phyloP scores from a whole-genome alignment of 2,797 vertebrate species.

The Neosilurus hyrtlii region DNA sequence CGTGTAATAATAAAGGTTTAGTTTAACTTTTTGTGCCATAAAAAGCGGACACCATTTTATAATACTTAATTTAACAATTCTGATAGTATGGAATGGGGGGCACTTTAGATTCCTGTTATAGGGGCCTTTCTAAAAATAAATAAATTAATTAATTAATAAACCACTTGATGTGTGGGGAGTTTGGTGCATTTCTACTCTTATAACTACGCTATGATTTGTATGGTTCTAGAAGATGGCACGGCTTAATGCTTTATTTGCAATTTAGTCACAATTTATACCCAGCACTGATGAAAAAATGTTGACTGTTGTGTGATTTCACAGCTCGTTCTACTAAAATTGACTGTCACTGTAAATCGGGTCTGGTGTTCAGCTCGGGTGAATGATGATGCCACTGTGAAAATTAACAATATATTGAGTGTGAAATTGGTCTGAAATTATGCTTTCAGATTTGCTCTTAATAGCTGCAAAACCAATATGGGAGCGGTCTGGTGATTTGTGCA shows the following conservation, averaged over 20 bases:
- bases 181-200: not conserved
- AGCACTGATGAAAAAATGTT: not conserved
- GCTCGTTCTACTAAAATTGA: not conserved
- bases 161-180: no score
- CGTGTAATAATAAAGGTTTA: not conserved
- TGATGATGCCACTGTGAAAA: conserved; percentile 3
- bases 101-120: no score
- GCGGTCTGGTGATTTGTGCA: not conserved
- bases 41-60: not conserved
- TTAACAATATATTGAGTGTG: conserved; percentile 3
- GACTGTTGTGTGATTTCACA: conserved; percentile 22
- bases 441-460: not conserved
- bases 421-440: conserved; percentile 16
- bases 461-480: not conserved
- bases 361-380: not conserved
- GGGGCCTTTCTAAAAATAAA: no score
- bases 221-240: not conserved
- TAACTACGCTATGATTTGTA: not conserved
- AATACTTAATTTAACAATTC: not conserved
- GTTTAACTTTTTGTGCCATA: not conserved
- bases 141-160: no score
- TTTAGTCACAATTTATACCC: not conserved
- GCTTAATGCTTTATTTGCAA: not conserved
- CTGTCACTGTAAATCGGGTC: conserved; percentile 10
- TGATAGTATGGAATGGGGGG: not conserved